Base-by-base conservation (phyloP, 30 jellyfish, hydroid and myxozoan species). In the Hydractinia symbiolongicarpus region DNA sequence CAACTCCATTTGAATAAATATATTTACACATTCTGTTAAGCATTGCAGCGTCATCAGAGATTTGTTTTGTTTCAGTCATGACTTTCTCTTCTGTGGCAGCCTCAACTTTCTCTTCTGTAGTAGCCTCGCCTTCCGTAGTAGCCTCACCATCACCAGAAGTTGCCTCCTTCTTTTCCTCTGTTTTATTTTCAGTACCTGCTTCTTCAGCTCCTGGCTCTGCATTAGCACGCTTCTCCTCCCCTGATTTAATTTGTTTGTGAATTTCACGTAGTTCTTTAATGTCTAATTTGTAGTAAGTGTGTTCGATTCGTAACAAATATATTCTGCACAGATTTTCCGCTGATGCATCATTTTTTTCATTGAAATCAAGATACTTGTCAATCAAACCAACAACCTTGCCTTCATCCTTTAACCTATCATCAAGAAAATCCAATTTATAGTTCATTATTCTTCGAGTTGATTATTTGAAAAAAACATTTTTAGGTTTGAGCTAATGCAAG, bases 1-100 rank as follows among this genome's bases (percentile, higher is more conserved):
- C 99, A 6, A 95, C 61, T 9, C 95, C 98, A 60, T 94, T 94
- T 14, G 96, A 73, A 87, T 94, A 94, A 20, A 94, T 90, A 71
- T 55, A 89, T 82, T 89, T 89, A 81, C 97, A 94, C 54, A 94
- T 79, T 64, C 88, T 58, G 55, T 83, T 90, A 61, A 94, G 81
- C 15, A 94, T 69, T 50, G 83, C 79, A 53, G 77, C 93, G 56
- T 84, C 78, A 70, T 90, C 96, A 20, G 74, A 64, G 40, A 44
- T 4, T 6, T 7, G 9, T 6, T 50, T 84, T 5, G 62, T 61
- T 76, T 5, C 20, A 0, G 11, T 15, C 16, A 4, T 50, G 8
- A 17, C 64, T 14, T 17, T 49, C 15, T 80, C 86, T 13, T 80
- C 85, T 1, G 50, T 60, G 16, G 72, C 72, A 5, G 64, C 83